phyloP scores from a whole-genome alignment of 1,140 invertebrate genomes.

The Dendroctonus ponderosae region DNA sequence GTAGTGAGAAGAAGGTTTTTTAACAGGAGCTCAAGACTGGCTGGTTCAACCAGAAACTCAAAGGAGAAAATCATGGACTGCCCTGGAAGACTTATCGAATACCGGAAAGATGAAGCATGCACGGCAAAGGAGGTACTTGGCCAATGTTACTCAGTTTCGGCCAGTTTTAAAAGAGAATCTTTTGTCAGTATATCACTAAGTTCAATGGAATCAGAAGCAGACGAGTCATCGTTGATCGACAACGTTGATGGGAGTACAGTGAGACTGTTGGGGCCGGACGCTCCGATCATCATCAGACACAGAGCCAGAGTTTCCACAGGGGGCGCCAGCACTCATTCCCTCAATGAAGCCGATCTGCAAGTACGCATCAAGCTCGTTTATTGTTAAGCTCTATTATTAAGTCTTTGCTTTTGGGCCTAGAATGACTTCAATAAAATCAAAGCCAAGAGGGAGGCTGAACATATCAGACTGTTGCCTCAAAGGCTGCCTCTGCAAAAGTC shows the following conservation, averaged over 20 bases:
- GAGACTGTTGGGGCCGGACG: conserved; percentile 50
- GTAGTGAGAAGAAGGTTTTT: not conserved
- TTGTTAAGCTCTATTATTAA: conserved; percentile 29
- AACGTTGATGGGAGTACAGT: conserved; percentile 55
- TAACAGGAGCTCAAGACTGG: conserved; percentile 55
- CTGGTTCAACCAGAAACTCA: conserved; percentile 54
- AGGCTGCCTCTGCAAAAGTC: conserved; percentile 85
- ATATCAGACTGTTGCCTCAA: conserved; percentile 62
- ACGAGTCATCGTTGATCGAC: conserved; percentile 57
- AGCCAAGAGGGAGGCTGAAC: conserved; percentile 61
- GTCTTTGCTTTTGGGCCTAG: conserved; percentile 42
- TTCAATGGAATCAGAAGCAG: conserved; percentile 70
- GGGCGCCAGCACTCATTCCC: conserved; percentile 76
- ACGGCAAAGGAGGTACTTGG: conserved; percentile 56
- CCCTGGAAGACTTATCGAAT: conserved; percentile 64
- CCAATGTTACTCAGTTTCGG: not conserved
- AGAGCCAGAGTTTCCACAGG: conserved; percentile 50
- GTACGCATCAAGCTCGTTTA: conserved; percentile 51
- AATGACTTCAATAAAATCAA: conserved; percentile 59
- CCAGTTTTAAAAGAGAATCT: not conserved
- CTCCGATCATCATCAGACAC: conserved; percentile 43
- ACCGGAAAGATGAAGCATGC: conserved; percentile 52
- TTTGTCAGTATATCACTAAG: conserved; percentile 65
- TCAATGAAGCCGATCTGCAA: conserved; percentile 81
- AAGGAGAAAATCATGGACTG: conserved; percentile 78